Base-by-base conservation (phyloP, 1,140 invertebrate genomes). In the Uloborus diversus region DNA sequence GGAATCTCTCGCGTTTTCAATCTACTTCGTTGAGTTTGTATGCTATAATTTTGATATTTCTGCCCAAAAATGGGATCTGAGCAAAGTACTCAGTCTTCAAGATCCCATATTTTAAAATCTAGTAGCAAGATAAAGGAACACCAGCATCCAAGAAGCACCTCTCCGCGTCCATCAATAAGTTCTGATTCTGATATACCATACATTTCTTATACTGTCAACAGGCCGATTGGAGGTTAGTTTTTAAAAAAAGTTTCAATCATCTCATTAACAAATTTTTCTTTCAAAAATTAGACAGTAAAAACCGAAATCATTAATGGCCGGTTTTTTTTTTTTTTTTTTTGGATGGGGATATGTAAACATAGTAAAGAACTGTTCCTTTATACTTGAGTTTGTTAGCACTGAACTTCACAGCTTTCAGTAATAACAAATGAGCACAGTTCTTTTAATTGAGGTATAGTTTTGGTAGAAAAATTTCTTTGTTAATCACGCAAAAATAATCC, bases 171-270 rank as follows among this genome's bases (percentile, higher is more conserved):
- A 0, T 96, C 94, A 84, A 91, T 96, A 33, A 96, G 94, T 85
- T 84, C 84, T 0, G 94, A 95, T 86, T 92, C 93, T 0, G 96
- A 98, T 86, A 89, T 97, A 75, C 96, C 96, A 0, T 98, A 97
- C 84, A 95, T 97, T 84, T 96, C 95, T 0, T 97, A 96, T 82
- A 96, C 95, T 0, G 93, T 96, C 1, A 96, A 96, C 85, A 89
- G 94, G 81, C 95, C 95, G 14, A 97, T 97, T 81, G 94, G 94
- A 82, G 91, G 91, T 92, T 85, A 84, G 80, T 69, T 79, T 53
- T 2, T 42, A 42, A 17, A 82, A 3, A 81, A 56, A 13, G 17
- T 56, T 23, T 14, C 5, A 64, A 80, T 64, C 23, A 42, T 42
- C 9, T 42, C 17, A 11, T 42, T 42, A 42, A 9, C 9, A 11